A percentile compares a stretch with the other conserved stretches of the same genome.
These are phyloP conservation scores for Ormyrus thymus DNA, from an alignment of 2,888 invertebrate genomes.

Conservation along the genomic window DNA sequence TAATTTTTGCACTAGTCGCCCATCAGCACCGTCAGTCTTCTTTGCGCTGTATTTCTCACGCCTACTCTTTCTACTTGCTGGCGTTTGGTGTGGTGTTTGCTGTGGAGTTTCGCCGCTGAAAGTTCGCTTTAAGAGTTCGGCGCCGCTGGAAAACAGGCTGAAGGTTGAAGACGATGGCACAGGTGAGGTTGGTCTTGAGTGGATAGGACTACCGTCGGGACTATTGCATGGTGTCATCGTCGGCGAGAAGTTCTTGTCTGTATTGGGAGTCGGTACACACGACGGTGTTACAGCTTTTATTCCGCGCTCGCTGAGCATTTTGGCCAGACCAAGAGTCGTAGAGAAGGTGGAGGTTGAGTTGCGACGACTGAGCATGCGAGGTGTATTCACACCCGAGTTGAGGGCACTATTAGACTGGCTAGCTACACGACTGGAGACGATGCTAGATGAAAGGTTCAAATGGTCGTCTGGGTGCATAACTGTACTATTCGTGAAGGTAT, in stretches of 20 bases:
- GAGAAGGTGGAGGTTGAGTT: constrained; percentile 88
- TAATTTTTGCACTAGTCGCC: constrained; percentile 79
- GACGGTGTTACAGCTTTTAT: constrained; percentile 85
- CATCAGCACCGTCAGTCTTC: constrained; percentile 66
- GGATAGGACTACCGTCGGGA: constrained; percentile 82
- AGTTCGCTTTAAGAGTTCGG: constrained; percentile 81
- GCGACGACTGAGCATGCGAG: constrained; percentile 80
- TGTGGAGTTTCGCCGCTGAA: constrained; percentile 76
- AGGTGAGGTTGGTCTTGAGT: constrained; percentile 78
- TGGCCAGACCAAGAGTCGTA: constrained; percentile 84
- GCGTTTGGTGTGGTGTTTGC: constrained; percentile 65
- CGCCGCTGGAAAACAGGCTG: constrained; percentile 80
- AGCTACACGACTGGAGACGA: constrained; percentile 81
- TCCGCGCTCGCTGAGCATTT: constrained; percentile 87
- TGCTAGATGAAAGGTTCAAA: constrained; percentile 80
- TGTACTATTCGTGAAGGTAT: constrained; percentile 91
- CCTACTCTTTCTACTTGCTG: constrained; percentile 25
- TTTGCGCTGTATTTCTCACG: constrained; percentile 55
- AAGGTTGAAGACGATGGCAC: constrained; percentile 74
- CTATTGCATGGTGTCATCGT: constrained; percentile 93
- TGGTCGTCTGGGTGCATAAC: constrained; percentile 94
- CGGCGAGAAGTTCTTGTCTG: constrained; percentile 82
- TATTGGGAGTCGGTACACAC: constrained; percentile 80
- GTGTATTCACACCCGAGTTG: constrained; percentile 71
- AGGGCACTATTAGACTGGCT: constrained; percentile 76